Conservation (phyloP, 2,113 vertebrate genomes). For the Pristiophorus japonicus region DNA sequence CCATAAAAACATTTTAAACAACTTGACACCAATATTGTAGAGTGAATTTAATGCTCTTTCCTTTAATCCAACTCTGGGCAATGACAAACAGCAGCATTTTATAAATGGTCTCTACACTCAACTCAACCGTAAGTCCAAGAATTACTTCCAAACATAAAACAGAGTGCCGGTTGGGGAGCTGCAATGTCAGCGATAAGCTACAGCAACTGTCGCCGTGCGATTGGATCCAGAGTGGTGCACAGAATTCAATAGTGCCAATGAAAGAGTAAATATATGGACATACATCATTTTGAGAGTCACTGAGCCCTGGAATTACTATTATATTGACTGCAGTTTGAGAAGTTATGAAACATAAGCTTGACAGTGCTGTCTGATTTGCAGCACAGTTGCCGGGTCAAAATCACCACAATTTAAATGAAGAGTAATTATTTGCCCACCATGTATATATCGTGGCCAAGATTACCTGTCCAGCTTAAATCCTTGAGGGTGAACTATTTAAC, state of each 20-base stretch:
- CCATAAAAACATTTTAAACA: background rate
- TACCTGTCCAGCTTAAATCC: background rate
- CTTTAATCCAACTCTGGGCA: background rate
- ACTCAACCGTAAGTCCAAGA: background rate
- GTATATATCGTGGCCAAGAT: background rate
- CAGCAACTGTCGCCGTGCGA: background rate
- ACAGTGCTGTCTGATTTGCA: background rate
- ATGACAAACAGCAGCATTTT: background rate
- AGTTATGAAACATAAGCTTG: background rate
- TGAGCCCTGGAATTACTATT: background rate
- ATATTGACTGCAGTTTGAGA: background rate
- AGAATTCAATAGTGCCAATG: background rate
- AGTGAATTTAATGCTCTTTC: background rate
- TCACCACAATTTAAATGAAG: background rate
- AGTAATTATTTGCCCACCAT: background rate
- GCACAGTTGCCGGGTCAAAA: background rate
- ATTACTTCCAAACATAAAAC: background rate
- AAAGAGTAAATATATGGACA: background rate
- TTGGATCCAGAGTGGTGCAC: background rate
- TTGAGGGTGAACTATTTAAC: background rate
- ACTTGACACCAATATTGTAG: background rate
- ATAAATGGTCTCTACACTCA: background rate
- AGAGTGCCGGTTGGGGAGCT: background rate
- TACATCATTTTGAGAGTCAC: slow-evolving; percentile 1
- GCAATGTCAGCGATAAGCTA: background rate